Base-by-base conservation (phyloP, 2,113 vertebrate species). In the Leuciscus idus region DNA sequence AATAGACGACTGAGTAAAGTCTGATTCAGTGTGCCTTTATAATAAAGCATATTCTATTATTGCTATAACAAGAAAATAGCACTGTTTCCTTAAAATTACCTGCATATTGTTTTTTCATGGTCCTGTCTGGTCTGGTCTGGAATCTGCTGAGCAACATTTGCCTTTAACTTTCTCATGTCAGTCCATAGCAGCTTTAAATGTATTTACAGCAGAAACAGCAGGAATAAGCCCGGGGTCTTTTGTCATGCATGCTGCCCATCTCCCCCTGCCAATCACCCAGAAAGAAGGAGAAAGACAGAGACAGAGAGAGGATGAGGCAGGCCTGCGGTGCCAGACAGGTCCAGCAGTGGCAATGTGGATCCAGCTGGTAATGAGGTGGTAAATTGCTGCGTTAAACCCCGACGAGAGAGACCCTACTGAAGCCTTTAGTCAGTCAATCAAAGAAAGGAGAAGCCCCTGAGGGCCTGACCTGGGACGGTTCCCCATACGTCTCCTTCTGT, bases 341-440 rank as follows among this genome's bases (percentile, higher is more conserved):
- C 36, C 90, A 75, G 87, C 64, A 84, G 92, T 92, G 94, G 95
- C 95, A 93, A 93, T 93, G 66, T 74, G 70, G 50, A 77, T 95
- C 94, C 95, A 89, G 8, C 93, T 93, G 92, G 92, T 92, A 94
- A 94, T 90, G 94, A 95, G 94, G 92, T 93, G 94, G 94, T 95
- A 95, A 95, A 95, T 94, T 92, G 93, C 92, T 93, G 93, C 94
- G 92, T 92, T 93, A 93, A 89, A 91, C 90, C 90, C 92, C 90
- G 84, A 94, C 91, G 90, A 94, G 93, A 92, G 93, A 93, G 88
- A 90, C 90, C 89, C 92, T 55, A 83, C 93, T 94, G 91, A 91
- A 68, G 93, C 89, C 90, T 89, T 88, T 17, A 55, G 66, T 83
- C 75, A 83, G 55, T 77, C 62, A 15, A 66, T 76, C 59, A 74